Conservation (phyloP, 2,113 vertebrate genomes). For the Nematolebias whitei region DNA sequence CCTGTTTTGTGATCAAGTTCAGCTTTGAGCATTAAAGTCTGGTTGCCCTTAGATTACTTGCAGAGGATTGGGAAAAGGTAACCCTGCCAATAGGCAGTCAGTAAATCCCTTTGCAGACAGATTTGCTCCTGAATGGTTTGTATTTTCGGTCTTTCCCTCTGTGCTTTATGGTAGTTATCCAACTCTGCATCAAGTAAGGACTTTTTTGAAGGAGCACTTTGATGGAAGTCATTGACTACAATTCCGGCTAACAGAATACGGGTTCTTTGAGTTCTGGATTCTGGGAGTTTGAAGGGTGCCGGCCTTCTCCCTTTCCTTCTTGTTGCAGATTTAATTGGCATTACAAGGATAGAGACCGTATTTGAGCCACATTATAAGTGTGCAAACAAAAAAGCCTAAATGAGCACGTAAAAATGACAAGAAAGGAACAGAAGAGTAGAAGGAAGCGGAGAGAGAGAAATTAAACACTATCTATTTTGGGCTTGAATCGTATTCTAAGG, state of each 20-base stretch:
- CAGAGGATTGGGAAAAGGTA: constrained; percentile 56
- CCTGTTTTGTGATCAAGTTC: constrained; percentile 30
- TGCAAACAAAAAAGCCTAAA: constrained; percentile 31
- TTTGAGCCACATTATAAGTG: constrained; percentile 49
- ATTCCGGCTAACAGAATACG: constrained; percentile 32
- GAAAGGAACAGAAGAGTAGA: constrained; percentile 19
- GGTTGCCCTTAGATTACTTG: constrained; percentile 45
- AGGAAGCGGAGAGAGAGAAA: neutral
- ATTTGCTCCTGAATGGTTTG: constrained; percentile 57
- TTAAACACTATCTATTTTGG: constrained; percentile 43
- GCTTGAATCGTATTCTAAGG: constrained; percentile 35
- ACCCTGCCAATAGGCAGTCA: constrained; percentile 56
- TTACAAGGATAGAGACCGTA: constrained; percentile 50
- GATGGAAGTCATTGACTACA: constrained; percentile 37
- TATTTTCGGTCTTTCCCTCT: constrained; percentile 49
- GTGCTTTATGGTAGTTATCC: constrained; percentile 29
- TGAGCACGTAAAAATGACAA: constrained; percentile 34
- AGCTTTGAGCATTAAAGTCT: constrained; percentile 5
- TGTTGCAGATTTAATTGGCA: constrained; percentile 62
- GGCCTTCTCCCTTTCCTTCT: constrained; percentile 26
- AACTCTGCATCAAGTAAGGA: constrained; percentile 51
- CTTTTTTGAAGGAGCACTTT: constrained; percentile 37
- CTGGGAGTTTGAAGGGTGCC: constrained; percentile 61
- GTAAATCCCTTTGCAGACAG: constrained; percentile 72
- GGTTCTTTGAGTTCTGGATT: too few relatives aligned